phyloP scores from a whole-genome alignment of 2,888 invertebrate genomes.

The Eupithecia exiguata region DNA sequence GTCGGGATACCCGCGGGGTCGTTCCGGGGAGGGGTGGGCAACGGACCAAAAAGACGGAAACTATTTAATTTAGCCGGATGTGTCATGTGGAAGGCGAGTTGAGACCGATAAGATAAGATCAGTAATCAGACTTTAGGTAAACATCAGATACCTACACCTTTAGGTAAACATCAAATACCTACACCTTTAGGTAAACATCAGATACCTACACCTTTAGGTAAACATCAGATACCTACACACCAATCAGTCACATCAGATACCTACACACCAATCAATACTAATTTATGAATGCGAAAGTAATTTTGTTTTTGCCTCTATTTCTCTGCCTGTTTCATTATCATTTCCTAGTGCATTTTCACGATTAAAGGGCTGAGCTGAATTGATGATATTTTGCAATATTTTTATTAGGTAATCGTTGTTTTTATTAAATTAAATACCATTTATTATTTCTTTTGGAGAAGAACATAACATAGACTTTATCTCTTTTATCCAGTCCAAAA shows the following conservation, averaged over 20 bases:
- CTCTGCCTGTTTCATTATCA: neutral
- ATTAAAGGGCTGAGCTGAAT: neutral
- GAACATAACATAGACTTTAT: too few species aligned
- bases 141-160: neutral
- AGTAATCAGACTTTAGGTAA: neutral
- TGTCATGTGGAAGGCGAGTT: neutral
- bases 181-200: neutral
- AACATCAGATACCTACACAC: neutral
- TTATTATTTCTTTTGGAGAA: too few species aligned
- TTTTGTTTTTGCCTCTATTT: too few species aligned
- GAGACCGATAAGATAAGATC: neutral
- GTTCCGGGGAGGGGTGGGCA: slow-evolving; percentile 21
- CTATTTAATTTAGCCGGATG: neutral
- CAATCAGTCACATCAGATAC: too few species aligned
- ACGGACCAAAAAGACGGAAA: slow-evolving; percentile 14
- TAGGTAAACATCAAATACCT: neutral
- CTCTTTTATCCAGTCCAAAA: neutral
- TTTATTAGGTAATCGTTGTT: too few species aligned
- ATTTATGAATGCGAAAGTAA: too few species aligned
- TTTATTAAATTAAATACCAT: too few species aligned
- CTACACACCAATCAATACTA: too few species aligned
- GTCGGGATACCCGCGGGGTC: slow-evolving; percentile 42
- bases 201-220: neutral
- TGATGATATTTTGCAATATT: too few species aligned
- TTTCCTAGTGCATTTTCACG: neutral